Percentiles rank a stretch among this genome's conserved stretches.
phyloP scores from a whole-genome alignment of 2,888 invertebrate species.

The Drosophila greeni region DNA sequence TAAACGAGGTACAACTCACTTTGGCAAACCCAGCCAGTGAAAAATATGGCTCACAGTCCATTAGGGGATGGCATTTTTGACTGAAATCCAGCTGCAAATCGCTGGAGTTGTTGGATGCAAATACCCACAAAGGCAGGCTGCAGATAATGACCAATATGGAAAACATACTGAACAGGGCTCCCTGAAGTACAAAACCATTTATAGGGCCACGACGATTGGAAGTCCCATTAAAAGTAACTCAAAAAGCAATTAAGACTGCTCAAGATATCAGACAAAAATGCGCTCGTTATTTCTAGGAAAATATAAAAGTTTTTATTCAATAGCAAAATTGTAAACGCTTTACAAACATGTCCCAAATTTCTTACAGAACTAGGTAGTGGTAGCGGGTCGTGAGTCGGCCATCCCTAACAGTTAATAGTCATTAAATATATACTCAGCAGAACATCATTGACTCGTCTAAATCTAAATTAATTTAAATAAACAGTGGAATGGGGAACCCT shows the following conservation, averaged over 20 bases:
- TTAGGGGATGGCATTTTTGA: slow-evolving; percentile 5
- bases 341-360: slow-evolving; percentile 54
- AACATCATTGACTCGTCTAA: slow-evolving; percentile 22
- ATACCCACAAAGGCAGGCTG: slow-evolving; percentile 20
- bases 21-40: slow-evolving; percentile 37
- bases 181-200: slow-evolving; percentile 15
- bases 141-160: slow-evolving; percentile 35
- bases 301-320: slow-evolving; percentile 67
- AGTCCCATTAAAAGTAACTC: slow-evolving; percentile 40
- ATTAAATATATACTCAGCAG: slow-evolving; percentile 46
- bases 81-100: neutral
- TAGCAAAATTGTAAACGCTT: slow-evolving; percentile 57
- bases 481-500: slow-evolving; percentile 37
- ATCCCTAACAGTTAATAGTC: slow-evolving; percentile 42
- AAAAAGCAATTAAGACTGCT: slow-evolving; percentile 50
- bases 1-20: slow-evolving; percentile 10
- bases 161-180: slow-evolving; percentile 41
- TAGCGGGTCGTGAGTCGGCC: slow-evolving; percentile 25
- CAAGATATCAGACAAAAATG: neutral
- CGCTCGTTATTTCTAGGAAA: slow-evolving; percentile 56
- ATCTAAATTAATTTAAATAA: slow-evolving; percentile 51
- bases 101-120: neutral
- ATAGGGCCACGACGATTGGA: slow-evolving; percentile 28
- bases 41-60: slow-evolving; percentile 37
- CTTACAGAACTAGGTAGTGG: slow-evolving; percentile 32